Conservation (phyloP, 2,113 vertebrate genomes). For the Anarrhichthys ocellatus region DNA sequence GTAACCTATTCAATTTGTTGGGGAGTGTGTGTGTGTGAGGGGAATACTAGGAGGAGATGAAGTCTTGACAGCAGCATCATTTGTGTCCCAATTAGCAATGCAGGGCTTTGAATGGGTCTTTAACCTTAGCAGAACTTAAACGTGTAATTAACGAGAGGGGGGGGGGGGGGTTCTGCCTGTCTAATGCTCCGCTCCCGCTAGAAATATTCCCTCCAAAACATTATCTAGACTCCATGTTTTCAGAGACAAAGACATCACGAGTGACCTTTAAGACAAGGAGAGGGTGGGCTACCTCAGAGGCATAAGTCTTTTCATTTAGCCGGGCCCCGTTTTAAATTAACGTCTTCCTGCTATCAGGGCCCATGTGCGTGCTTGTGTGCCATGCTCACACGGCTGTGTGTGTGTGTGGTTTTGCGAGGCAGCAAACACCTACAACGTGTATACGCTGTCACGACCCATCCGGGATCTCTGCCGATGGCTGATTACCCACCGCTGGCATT, state of each 20-base stretch:
- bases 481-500: slow-evolving; percentile 66
- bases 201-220: slow-evolving; percentile 49
- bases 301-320: slow-evolving; percentile 62
- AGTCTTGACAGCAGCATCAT: slow-evolving; percentile 48
- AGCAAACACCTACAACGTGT: slow-evolving; percentile 9
- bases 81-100: slow-evolving; percentile 71
- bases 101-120: slow-evolving; percentile 67
- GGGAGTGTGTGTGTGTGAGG: slow-evolving; percentile 8
- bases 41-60: slow-evolving; percentile 27
- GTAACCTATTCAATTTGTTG: slow-evolving; percentile 55
- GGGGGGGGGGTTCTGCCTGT: slow-evolving; percentile 27
- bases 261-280: slow-evolving; percentile 73
- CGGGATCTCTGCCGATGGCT: slow-evolving; percentile 34
- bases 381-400: background rate
- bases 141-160: slow-evolving; percentile 69
- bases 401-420: background rate
- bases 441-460: slow-evolving; percentile 29
- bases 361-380: background rate
- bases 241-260: slow-evolving; percentile 57
- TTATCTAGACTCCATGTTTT: slow-evolving; percentile 57
- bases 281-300: slow-evolving; percentile 38
- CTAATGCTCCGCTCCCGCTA: slow-evolving; percentile 23
- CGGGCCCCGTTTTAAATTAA: slow-evolving; percentile 38
- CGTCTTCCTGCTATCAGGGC: slow-evolving; percentile 35
- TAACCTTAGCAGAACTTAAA: slow-evolving; percentile 75